A percentile compares a stretch with the other conserved stretches of the same genome.
Conservation (phyloP, 2,888 invertebrate species). For the Phaonia tiefii region DNA sequence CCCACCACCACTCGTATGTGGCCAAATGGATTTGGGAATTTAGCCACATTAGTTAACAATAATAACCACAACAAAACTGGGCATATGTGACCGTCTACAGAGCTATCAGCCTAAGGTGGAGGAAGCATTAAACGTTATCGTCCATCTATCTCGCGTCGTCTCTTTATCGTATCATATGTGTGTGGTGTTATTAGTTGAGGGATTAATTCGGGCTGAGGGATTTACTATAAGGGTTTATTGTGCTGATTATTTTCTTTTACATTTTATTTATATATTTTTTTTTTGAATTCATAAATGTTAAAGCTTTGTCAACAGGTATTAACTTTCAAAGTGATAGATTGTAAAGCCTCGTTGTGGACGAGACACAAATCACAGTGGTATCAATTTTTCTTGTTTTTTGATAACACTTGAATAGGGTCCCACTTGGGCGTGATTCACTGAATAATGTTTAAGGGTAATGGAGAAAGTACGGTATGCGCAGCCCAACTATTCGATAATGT, state of each 20-base stretch:
- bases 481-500: no score
- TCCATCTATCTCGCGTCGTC: constrained; percentile 23
- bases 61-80: background rate
- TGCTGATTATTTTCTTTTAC: background rate
- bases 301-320: constrained; percentile 48
- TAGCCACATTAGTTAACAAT: constrained; percentile 2
- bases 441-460: no score
- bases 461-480: no score
- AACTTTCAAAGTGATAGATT: background rate
- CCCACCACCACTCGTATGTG: constrained; percentile 23
- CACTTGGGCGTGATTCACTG: no score
- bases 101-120: background rate
- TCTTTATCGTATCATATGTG: constrained; percentile 3
- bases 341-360: background rate
- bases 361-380: background rate
- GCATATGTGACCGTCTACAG: background rate
- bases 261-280: background rate
- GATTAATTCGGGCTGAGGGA: constrained; percentile 47
- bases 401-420: background rate
- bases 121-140: constrained; percentile 19
- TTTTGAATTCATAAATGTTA: background rate
- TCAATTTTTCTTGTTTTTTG: no score
- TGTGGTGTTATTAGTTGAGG: constrained; percentile 37
- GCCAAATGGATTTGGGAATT: constrained; percentile 49
- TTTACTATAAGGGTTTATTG: constrained; percentile 35